These are phyloP conservation scores for Apostichopus parvimensis DNA, from an alignment of 35 echinoderm and acorn worm species.

Conservation along the genomic window DNA sequence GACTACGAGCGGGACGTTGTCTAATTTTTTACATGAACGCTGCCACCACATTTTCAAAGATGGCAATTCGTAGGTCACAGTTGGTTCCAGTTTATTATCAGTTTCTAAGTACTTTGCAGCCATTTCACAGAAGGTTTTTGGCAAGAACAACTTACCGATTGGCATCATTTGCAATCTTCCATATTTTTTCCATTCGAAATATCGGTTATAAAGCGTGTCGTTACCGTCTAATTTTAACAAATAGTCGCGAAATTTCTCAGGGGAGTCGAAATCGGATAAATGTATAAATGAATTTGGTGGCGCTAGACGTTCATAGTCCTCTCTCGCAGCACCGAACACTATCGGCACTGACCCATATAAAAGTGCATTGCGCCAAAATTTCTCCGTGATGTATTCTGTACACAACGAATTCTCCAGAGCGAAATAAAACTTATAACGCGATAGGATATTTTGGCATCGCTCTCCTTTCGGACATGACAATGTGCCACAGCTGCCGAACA, in stretches of 20 bases:
- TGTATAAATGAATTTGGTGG: slow-evolving; percentile 59
- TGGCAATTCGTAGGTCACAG: neutral
- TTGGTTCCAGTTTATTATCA: neutral
- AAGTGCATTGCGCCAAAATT: slow-evolving; percentile 73
- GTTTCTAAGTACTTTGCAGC: slow-evolving; percentile 20
- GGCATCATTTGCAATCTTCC: neutral
- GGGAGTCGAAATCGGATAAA: slow-evolving; percentile 18
- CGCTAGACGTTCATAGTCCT: slow-evolving; percentile 49
- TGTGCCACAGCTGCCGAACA: slow-evolving; percentile 59
- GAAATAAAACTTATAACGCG: slow-evolving; percentile 70
- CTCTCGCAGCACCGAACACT: slow-evolving; percentile 21
- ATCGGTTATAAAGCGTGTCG: slow-evolving; percentile 50
- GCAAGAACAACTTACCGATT: neutral
- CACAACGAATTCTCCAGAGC: slow-evolving; percentile 64
- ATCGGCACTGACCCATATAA: slow-evolving; percentile 42
- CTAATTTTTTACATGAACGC: neutral
- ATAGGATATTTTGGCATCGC: slow-evolving; percentile 32
- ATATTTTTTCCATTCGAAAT: slow-evolving; percentile 59
- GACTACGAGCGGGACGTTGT: neutral
- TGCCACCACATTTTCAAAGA: slow-evolving; percentile 36
- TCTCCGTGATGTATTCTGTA: slow-evolving; percentile 69
- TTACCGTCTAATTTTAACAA: slow-evolving; percentile 16
- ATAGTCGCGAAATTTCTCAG: slow-evolving; percentile 1
- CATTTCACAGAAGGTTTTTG: slow-evolving; percentile 37
- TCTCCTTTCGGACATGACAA: slow-evolving; percentile 30